Evolutionary conservation across 2,888 invertebrate species (phyloP).

Genomic region (Aleiodes alternator): DNA sequence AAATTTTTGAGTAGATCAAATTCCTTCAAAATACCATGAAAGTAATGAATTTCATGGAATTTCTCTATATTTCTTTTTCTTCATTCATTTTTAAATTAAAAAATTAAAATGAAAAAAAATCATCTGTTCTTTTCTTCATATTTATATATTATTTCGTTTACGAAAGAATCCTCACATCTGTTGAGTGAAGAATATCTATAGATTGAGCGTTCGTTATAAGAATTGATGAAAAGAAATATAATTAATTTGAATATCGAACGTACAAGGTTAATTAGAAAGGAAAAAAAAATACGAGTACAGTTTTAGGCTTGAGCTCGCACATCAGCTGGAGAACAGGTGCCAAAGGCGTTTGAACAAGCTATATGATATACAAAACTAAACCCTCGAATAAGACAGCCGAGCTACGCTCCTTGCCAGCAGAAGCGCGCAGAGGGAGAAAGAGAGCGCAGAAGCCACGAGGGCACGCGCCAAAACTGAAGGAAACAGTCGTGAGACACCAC

Average conservation of each 20-base stretch:
- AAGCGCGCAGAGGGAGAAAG: conserved; percentile 50
- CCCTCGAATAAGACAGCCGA: conserved; percentile 49
- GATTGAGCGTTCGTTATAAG: too few species aligned
- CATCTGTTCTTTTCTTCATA: too few species aligned
- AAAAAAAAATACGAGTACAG: conserved; percentile 38
- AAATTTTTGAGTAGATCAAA: too few species aligned
- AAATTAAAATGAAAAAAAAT: too few species aligned
- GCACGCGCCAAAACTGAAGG: conserved; percentile 72
- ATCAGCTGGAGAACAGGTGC: conserved; percentile 75
- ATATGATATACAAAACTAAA: conserved; percentile 12
- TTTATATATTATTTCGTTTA: too few species aligned
- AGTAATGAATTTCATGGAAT: too few species aligned
- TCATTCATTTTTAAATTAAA: too few species aligned
- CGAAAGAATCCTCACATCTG: neutral
- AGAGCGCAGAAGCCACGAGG: conserved; percentile 55
- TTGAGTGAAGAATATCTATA: neutral
- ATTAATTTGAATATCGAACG: too few species aligned
- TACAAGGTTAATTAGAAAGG: neutral
- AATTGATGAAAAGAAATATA: neutral
- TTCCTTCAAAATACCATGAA: too few species aligned
- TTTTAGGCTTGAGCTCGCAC: conserved; percentile 61
- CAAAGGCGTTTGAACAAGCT: conserved; percentile 60
- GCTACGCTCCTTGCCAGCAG: conserved; percentile 52
- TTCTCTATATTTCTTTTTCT: too few species aligned
- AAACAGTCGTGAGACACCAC: conserved; percentile 63